Evolutionary conservation across 1,140 invertebrate species (phyloP).

Genomic region (Dinoponera quadriceps): DNA sequence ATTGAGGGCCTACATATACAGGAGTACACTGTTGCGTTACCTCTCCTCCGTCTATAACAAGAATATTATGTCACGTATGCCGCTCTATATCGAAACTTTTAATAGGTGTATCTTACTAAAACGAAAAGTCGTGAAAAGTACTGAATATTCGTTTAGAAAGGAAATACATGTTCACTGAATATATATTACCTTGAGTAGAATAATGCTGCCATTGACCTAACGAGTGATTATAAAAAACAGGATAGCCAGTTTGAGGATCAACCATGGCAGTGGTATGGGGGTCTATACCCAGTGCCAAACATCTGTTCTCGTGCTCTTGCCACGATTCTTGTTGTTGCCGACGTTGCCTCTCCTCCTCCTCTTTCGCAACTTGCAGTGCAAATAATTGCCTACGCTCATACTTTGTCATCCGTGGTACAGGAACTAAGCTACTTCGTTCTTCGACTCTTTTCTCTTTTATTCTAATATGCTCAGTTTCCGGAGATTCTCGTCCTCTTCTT

Average conservation of each 20-base stretch:
- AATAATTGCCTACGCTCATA: conserved; percentile 91
- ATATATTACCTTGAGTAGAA: conserved; percentile 80
- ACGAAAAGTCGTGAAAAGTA: too few relatives aligned
- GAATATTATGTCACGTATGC: conserved; percentile 16
- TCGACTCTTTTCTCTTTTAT: conserved; percentile 82
- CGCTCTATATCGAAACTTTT: not conserved
- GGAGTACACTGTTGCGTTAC: conserved; percentile 74
- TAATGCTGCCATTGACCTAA: conserved; percentile 88
- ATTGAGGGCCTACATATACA: conserved; percentile 73
- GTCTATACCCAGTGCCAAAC: conserved; percentile 87
- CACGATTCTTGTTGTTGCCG: conserved; percentile 88
- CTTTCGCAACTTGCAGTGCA: conserved; percentile 90
- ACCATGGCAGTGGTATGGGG: conserved; percentile 86
- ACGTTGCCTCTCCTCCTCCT: conserved; percentile 88
- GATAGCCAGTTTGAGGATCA: conserved; percentile 87
- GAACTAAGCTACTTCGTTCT: conserved; percentile 81
- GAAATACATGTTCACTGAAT: conserved; percentile 1
- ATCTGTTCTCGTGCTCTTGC: conserved; percentile 88
- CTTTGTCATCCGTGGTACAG: conserved; percentile 87
- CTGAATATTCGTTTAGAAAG: too few relatives aligned
- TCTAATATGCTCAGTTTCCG: conserved; percentile 78
- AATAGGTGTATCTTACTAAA: too few relatives aligned
- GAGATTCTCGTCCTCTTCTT: conserved; percentile 83
- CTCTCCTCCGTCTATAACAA: conserved; percentile 74
- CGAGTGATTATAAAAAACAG: conserved; percentile 87